phyloP scores from a whole-genome alignment of 2,113 vertebrate species.

The Connochaetes taurinus region DNA sequence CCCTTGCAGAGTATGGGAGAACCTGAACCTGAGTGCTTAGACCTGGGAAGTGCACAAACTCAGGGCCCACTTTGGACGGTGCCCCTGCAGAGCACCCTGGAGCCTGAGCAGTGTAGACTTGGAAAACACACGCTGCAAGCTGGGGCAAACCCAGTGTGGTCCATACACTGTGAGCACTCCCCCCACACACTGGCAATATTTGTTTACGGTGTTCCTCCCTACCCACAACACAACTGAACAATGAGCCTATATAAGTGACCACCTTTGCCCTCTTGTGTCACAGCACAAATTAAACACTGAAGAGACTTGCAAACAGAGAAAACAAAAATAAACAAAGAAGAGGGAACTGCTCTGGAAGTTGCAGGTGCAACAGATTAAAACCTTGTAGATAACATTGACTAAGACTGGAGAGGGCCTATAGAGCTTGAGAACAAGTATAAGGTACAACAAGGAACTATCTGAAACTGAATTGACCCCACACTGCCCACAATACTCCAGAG shows the following conservation, averaged over 20 bases:
- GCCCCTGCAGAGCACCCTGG: not conserved
- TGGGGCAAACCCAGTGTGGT: not conserved
- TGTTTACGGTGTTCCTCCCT: not conserved
- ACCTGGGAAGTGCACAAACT: not conserved
- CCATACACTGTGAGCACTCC: not conserved
- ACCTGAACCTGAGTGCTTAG: not conserved
- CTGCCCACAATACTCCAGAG: not conserved
- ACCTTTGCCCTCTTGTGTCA: not conserved
- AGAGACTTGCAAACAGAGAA: not conserved
- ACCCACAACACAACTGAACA: not conserved
- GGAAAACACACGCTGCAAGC: not conserved
- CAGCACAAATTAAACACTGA: not conserved
- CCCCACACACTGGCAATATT: fast-evolving
- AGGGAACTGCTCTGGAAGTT: not conserved
- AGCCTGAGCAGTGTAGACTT: not conserved
- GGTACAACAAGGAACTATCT: not conserved
- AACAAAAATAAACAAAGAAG: not conserved
- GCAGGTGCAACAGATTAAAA: not conserved
- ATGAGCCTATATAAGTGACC: not conserved
- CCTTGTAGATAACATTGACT: not conserved
- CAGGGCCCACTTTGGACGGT: not conserved
- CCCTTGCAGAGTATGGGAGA: not conserved
- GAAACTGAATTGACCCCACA: not conserved
- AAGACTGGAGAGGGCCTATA: not conserved
- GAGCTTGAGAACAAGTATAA: not conserved